Conservation (phyloP, 2,113 vertebrate species). For the Bos javanicus region DNA sequence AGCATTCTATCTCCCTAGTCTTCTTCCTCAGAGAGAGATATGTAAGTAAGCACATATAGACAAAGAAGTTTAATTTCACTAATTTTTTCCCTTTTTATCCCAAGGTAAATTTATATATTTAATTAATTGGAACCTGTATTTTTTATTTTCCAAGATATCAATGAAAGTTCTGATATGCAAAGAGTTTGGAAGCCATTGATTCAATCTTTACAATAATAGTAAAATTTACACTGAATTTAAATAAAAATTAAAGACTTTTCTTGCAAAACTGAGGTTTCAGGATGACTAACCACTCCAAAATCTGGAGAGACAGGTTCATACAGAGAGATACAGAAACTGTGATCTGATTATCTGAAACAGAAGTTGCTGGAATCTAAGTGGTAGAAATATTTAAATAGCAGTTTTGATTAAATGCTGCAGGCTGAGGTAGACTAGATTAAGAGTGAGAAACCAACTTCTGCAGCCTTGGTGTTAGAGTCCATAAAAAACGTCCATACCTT, state of each 20-base stretch:
- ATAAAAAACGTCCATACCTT: not conserved
- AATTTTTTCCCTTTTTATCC: not conserved
- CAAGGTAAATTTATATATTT: not conserved
- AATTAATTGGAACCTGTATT: not conserved
- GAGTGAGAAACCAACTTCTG: not conserved
- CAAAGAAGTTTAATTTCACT: not conserved
- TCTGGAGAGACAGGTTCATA: not conserved
- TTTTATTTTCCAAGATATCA: not conserved
- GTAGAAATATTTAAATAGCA: not conserved
- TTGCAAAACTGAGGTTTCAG: not conserved
- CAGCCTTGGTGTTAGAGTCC: not conserved
- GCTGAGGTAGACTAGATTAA: not conserved
- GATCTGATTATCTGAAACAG: not conserved
- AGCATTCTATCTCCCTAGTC: not conserved
- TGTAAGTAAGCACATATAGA: not conserved
- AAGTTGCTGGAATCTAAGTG: not conserved
- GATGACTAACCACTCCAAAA: not conserved
- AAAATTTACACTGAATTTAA: not conserved
- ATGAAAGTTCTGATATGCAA: not conserved
- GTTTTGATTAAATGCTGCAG: not conserved
- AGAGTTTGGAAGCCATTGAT: not conserved
- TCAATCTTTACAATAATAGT: not conserved
- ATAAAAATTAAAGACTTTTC: not conserved
- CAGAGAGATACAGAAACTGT: not conserved
- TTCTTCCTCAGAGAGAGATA: not conserved